Evolutionary conservation across 2,797 vertebrate species (phyloP), one percentile per base, ranked within the genome.

Genomic region (Tenualosa ilisha): DNA sequence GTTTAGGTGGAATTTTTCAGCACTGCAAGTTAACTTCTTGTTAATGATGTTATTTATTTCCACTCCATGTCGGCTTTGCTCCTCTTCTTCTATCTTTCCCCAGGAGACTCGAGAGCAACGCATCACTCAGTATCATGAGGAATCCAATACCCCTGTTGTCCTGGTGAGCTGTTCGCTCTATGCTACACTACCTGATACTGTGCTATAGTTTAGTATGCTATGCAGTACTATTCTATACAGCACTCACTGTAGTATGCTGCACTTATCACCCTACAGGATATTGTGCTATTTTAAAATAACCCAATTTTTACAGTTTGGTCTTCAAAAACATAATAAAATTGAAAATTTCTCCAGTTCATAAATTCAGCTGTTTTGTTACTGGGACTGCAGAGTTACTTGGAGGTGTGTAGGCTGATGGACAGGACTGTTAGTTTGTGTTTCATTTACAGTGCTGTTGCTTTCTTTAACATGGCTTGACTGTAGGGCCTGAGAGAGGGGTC

Each of bases 91-190:
- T 40, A 6, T 79, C 24, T 56, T 40, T 84, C 72, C 63, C 91
- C 22, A 97, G 97, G 96, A 97, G 90, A 97, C 96, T 2, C 93
- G 96, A 86, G 96, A 97, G 88, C 95, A 97, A 91, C 93, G 97
- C 90, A 97, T 97, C 89, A 88, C 1, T 11, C 97, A 97, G 49
- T 97, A 94, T 87, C 97, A 97, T 0, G 96, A 97, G 87, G 97
- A 97, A 84, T 88, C 90, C 0, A 90, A 96, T 24, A 96, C 96
- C 0, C 96, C 96, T 0, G 88, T 89, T 61, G 97, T 97, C 40
- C 93, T 98, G 94, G 97, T 97, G 89, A 93, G 95, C 85, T 51
- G 9, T 51, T 51, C 0, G 8, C 81, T 82, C 40, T 2, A 13
- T 6, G n/a, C 50, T 26, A 43, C 15, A 6, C 59, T 13, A 65